Evolutionary conservation across 30 jellyfish, hydroid and myxozoan genomes (phyloP).

Genomic region (Chrysaora quinquecirrha): DNA sequence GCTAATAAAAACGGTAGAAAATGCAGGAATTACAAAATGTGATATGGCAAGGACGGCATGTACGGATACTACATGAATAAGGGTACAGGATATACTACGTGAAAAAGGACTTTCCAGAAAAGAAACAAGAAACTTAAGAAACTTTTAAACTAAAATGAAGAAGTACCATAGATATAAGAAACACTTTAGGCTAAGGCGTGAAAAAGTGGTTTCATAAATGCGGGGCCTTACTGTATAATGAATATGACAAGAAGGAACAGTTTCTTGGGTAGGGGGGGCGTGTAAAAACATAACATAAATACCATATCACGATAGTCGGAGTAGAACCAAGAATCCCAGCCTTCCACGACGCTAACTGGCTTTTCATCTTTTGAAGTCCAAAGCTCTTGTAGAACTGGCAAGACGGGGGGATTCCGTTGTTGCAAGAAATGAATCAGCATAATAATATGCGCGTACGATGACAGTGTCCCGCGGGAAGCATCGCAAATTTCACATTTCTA

Average conservation of each 20-base stretch:
- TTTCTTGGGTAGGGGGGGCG: too few species aligned
- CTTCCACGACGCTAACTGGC: conserved; percentile 52
- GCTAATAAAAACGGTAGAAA: too few species aligned
- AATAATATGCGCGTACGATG: conserved; percentile 90
- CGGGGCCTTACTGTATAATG: not conserved
- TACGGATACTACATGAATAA: not conserved
- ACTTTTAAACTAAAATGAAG: not conserved
- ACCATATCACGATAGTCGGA: conserved; percentile 39
- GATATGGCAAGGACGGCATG: too few species aligned
- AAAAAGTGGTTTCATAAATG: not conserved
- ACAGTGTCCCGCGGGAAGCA: conserved; percentile 96
- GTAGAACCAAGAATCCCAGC: conserved; percentile 85
- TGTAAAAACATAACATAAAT: too few species aligned
- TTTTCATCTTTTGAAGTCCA: conserved; percentile 12
- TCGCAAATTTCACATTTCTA: conserved; percentile 88
- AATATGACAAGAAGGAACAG: too few species aligned
- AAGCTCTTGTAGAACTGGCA: conserved; percentile 84
- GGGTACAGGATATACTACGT: not conserved
- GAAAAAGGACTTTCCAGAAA: not conserved
- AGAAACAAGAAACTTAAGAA: not conserved
- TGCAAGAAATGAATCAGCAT: conserved; percentile 84
- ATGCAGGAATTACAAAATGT: too few species aligned
- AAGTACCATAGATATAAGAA: not conserved
- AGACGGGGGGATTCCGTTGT: conserved; percentile 83
- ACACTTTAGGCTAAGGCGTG: conserved; percentile 1